A percentile compares a stretch with the other conserved stretches of the same genome.
These are phyloP conservation scores for Dreissena polymorpha DNA, from an alignment of 1,140 invertebrate species.

Conservation along the genomic window DNA sequence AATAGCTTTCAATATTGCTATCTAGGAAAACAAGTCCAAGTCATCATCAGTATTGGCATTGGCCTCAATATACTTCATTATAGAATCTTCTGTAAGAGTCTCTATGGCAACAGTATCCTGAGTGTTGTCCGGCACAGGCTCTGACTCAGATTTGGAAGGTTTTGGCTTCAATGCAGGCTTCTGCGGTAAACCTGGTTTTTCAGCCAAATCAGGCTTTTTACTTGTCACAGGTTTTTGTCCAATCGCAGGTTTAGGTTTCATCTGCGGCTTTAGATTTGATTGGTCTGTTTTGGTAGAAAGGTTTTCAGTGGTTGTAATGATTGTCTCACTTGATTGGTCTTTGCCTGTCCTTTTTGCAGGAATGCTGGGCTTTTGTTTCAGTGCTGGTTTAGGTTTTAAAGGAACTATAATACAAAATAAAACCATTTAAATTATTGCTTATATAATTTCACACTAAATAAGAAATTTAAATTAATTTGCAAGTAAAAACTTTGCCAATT, in stretches of 20 bases:
- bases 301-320: too few species aligned
- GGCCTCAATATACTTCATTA: conserved; percentile 49
- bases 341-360: too few species aligned
- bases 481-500: too few species aligned
- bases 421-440: too few species aligned
- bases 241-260: conserved; percentile 2
- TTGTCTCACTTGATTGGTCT: too few species aligned
- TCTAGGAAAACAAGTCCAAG: conserved; percentile 45
- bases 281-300: too few species aligned
- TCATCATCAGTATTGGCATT: conserved; percentile 26
- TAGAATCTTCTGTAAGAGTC: conserved; percentile 41
- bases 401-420: too few species aligned
- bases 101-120: conserved; percentile 2
- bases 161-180: conserved; percentile 35
- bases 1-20: neutral
- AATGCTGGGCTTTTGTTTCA: too few species aligned
- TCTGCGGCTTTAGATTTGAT: too few species aligned
- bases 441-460: too few species aligned
- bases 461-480: too few species aligned
- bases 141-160: neutral
- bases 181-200: conserved; percentile 28
- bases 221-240: conserved; percentile 29
- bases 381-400: too few species aligned
- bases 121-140: neutral
- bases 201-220: conserved; percentile 19